Evolutionary conservation across 2,113 vertebrate genomes (phyloP), one percentile per base, ranked within the genome.

Genomic region (Raphicerus campestris): DNA sequence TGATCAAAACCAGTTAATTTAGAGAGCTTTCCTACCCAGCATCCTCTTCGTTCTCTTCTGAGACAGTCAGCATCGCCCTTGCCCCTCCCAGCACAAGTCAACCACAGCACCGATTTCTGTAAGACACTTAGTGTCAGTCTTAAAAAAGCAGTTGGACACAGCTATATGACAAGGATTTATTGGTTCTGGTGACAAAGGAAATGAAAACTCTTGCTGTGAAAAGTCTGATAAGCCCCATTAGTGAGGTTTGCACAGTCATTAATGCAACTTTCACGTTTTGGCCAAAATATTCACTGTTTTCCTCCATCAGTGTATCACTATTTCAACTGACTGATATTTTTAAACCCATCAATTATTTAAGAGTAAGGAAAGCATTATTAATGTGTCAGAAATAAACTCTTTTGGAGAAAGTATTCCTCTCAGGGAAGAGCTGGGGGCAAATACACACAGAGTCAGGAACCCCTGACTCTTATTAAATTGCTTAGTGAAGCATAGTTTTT

Each of bases 331-430:
- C 60, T 60, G 58, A 45, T 89, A 95, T 83, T 93, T 93, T 92
- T 53, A 89, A 97, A 70, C 73, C 35, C 63, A 92, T 87, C 60
- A 89, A 87, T 96, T 95, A 96, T 78, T 97, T 89, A 87, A 90
- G 61, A 58, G 73, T 58, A 87, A 89, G 24, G 56, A 30, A 91
- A 73, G 17, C n/a, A 61, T 87, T 86, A 56, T 83, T 87, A 89
- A 85, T 39, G 85, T 56, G 45, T 78, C 14, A 70, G 66, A 93
- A 96, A 63, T 85, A 53, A 93, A 95, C 26, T 2, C 19, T 91
- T 93, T 91, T 63, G 55, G 63, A 94, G 45, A 92, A 94, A 70
- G 53, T 77, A 32, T 17, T 47, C 19, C 47, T 58, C 28, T 89
- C 47, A 39, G 78, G 75, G 63, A 77, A 86, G 58, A 93, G 42